phyloP scores from a whole-genome alignment of 2,113 vertebrate species.

The Mesembrinibis cayennensis region DNA sequence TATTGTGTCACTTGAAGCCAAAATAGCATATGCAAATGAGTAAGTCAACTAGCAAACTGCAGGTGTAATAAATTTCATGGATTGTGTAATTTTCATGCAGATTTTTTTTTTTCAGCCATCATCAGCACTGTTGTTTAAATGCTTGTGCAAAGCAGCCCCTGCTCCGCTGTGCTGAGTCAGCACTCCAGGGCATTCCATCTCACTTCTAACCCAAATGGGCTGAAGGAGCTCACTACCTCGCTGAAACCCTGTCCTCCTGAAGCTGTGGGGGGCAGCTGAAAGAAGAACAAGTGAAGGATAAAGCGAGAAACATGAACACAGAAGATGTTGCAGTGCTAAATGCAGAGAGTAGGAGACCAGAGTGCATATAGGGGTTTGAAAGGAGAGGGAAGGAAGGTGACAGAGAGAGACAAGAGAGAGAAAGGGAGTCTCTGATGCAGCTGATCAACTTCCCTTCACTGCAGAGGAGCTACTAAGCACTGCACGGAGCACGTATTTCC shows the following conservation, averaged over 20 bases:
- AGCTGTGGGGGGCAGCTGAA: background rate
- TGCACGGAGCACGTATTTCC: background rate
- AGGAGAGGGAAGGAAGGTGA: background rate
- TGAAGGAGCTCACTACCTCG: background rate
- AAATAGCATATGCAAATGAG: background rate
- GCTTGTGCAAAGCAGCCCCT: background rate
- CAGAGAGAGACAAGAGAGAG: background rate
- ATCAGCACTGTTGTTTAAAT: background rate
- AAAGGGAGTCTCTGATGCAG: background rate
- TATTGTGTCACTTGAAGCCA: background rate
- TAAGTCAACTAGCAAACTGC: background rate
- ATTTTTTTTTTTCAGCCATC: background rate
- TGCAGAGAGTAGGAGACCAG: background rate
- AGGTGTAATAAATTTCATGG: slow-evolving; percentile 47
- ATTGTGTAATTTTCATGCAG: background rate
- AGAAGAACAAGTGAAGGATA: background rate
- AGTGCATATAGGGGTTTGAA: background rate
- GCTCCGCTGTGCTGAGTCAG: background rate
- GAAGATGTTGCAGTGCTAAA: background rate
- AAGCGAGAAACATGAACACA: background rate
- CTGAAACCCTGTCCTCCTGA: background rate
- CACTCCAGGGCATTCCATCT: background rate
- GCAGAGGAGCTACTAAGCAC: background rate
- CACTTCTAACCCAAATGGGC: background rate
- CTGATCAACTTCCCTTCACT: background rate